A percentile compares a stretch with the other conserved stretches of the same genome.
phyloP scores from a whole-genome alignment of 2,888 invertebrate genomes.

The Alloplasta piceator region DNA sequence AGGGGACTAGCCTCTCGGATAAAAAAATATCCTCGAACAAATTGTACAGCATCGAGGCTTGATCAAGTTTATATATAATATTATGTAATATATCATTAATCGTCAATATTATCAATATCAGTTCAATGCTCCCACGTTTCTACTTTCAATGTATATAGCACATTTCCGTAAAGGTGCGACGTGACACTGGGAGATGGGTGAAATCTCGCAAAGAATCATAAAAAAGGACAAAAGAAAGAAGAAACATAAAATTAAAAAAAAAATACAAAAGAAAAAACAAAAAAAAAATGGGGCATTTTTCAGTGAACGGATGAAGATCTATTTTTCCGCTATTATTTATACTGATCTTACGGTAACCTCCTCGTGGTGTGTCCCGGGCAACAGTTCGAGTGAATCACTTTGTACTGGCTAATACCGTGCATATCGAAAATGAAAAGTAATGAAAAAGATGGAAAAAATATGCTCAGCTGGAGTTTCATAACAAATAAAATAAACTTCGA shows the following conservation, averaged over 20 bases:
- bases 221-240: not conserved
- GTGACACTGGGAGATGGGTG: not conserved
- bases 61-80: no score
- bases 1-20: no score
- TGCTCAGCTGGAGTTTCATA: not conserved
- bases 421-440: not conserved
- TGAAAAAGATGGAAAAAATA: not conserved
- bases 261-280: constrained; percentile 1
- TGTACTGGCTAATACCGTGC: constrained; percentile 7
- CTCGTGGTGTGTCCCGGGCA: constrained; percentile 31
- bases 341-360: constrained; percentile 17
- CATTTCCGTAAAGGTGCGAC: not conserved
- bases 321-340: not conserved
- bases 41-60: no score
- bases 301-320: not conserved
- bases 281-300: constrained; percentile 16
- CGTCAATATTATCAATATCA: not conserved
- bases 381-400: not conserved
- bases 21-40: no score
- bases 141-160: not conserved
- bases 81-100: not conserved
- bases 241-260: not conserved
- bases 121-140: not conserved
- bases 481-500: constrained; percentile 6
- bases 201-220: constrained; percentile 1